Conservation (phyloP, 2,888 invertebrate genomes). For the Platycheirus rosarum region DNA sequence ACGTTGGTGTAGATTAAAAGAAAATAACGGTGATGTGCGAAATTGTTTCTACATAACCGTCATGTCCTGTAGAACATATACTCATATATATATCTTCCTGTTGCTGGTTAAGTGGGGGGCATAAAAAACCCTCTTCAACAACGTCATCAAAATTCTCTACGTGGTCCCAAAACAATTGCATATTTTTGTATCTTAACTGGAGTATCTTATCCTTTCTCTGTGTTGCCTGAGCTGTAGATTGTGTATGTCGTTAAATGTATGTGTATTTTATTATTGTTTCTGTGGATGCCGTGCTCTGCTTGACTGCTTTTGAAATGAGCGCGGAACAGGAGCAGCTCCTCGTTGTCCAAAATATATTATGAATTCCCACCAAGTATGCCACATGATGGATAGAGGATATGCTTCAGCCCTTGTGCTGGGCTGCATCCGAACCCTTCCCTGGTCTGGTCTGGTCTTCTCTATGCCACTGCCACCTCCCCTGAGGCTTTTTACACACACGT, state of each 20-base stretch:
- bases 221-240: background rate
- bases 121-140: background rate
- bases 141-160: background rate
- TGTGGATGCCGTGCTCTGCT: slow-evolving; percentile 12
- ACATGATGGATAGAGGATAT: slow-evolving; percentile 24
- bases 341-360: slow-evolving; percentile 42
- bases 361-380: slow-evolving; percentile 26
- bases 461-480: no score
- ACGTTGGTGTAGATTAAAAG: slow-evolving; percentile 3
- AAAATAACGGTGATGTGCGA: slow-evolving; percentile 14
- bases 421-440: slow-evolving; percentile 5
- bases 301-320: slow-evolving; percentile 32
- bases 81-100: background rate
- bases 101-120: background rate
- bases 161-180: slow-evolving; percentile 28
- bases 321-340: slow-evolving; percentile 12
- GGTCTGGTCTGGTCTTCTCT: no score
- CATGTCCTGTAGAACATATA: slow-evolving; percentile 2
- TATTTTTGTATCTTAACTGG: slow-evolving; percentile 10
- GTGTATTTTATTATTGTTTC: slow-evolving; percentile 41
- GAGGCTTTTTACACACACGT: slow-evolving; percentile 8
- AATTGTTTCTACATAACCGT: slow-evolving; percentile 16
- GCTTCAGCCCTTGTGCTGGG: slow-evolving; percentile 19
- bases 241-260: slow-evolving; percentile 1
- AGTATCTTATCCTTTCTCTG: slow-evolving; percentile 7